Evolutionary conservation across 2,888 invertebrate genomes (phyloP), one percentile per base, ranked within the genome.

Genomic region (Cantharis flavilabris): DNA sequence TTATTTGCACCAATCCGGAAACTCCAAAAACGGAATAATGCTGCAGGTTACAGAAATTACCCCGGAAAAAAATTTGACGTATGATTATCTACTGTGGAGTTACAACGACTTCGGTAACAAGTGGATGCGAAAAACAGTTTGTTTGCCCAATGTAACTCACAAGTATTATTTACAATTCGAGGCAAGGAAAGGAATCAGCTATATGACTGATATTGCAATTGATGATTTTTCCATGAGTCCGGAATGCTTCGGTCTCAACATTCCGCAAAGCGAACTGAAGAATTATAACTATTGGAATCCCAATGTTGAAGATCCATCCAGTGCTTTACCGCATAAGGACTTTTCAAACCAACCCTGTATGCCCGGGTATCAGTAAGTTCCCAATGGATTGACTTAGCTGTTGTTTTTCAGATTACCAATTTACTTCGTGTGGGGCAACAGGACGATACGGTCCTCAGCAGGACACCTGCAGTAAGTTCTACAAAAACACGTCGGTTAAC

Each of bases 141-240:
- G 93, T 74, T 87, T 97, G 26, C 95, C 95, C 1, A 94, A 95
- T 81, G 91, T 96, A 14, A 94, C 94, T 62, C 91, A 94, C 84
- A 93, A 93, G 84, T 97, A 96, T 87, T 95, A 91, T 85, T 89
- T 97, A 16, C 93, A 94, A 83, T 95, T 97, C 85, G 95, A 95
- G 83, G 96, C 95, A 0, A 92, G 94, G 70, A 94, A 93, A 90
- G 95, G 96, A 0, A 93, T 94, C 89, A 89, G 94, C 1, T 93
- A 94, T 63, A 92, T 93, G 84, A 94, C 94, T 0, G 96, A 96
- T 85, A 93, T 96, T 0, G 97, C 96, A 0, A 93, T 97, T 28
- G 97, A 97, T 85, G 97, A 97, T 86, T 93, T 97, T 84, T 95
- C 96, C 0, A 90, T 97, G 87, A 95, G 96, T 73, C 97, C 96